Evolutionary conservation across 2,888 invertebrate genomes (phyloP).

Genomic region (Lymantria monacha): DNA sequence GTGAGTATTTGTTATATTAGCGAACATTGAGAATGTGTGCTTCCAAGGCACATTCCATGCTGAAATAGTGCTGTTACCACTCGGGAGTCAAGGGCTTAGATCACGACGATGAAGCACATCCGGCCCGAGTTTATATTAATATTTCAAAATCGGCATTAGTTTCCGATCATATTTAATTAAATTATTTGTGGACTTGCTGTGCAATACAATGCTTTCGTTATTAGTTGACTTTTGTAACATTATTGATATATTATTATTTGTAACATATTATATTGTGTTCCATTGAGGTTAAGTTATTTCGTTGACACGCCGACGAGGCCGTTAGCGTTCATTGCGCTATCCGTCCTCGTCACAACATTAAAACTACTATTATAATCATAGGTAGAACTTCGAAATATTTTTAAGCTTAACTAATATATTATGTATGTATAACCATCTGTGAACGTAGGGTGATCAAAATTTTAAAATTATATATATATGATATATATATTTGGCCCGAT

Average conservation of each 20-base stretch:
- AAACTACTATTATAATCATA: conserved; percentile 41
- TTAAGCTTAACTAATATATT: conserved; percentile 61
- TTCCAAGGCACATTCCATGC: conserved; percentile 21
- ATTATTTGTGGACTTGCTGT: conserved; percentile 76
- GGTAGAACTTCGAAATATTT: conserved; percentile 51
- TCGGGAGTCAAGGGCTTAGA: conserved; percentile 18
- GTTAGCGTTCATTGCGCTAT: conserved; percentile 13
- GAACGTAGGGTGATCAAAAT: conserved; percentile 75
- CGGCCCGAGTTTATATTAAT: conserved; percentile 26
- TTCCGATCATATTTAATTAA: conserved; percentile 59
- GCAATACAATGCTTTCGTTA: conserved; percentile 79
- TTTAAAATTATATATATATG: conserved; percentile 40
- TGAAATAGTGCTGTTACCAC: conserved; percentile 29
- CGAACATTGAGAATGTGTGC: conserved; percentile 18
- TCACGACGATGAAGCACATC: conserved; percentile 21
- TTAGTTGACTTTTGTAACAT: conserved; percentile 72
- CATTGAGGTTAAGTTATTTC: conserved; percentile 45
- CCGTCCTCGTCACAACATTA: conserved; percentile 12
- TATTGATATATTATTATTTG: conserved; percentile 45
- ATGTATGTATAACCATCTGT: conserved; percentile 69
- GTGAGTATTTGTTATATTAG: conserved; percentile 16
- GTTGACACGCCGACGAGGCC: conserved; percentile 19
- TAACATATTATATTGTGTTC: conserved; percentile 35
- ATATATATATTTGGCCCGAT: conserved; percentile 83
- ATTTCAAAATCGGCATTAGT: conserved; percentile 56